Percentiles rank a stretch among this genome's conserved stretches.
These are phyloP conservation scores for Exaiptasia diaphana DNA, from an alignment of 64 coral and sea anemone genomes.

Conservation along the genomic window DNA sequence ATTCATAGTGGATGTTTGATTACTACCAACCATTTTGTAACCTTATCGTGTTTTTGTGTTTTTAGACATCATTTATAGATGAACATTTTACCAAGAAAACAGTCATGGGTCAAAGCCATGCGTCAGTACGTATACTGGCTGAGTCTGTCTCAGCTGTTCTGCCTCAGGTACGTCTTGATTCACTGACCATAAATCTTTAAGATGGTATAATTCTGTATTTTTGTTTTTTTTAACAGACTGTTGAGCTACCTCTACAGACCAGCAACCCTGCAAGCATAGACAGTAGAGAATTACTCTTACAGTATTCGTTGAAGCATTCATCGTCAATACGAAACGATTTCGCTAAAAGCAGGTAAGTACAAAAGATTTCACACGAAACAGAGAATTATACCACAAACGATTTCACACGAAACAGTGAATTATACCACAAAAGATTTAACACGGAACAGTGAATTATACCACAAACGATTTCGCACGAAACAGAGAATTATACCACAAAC, in stretches of 20 bases:
- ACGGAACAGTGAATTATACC: too few species aligned
- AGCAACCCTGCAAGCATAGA: background rate
- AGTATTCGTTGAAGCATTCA: background rate
- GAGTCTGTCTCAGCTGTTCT: constrained; percentile 66
- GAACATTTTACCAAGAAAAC: constrained; percentile 58
- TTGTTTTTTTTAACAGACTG: background rate
- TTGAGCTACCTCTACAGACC: background rate
- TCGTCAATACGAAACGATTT: background rate
- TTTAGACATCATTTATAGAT: constrained; percentile 84
- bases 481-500: too few species aligned
- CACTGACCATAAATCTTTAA: too few species aligned
- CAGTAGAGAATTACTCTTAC: background rate
- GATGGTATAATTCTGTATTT: background rate
- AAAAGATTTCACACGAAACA: too few species aligned
- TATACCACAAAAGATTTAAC: too few species aligned
- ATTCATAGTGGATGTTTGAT: too few species aligned
- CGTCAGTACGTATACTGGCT: constrained; percentile 54
- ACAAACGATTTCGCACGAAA: too few species aligned
- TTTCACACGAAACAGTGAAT: too few species aligned
- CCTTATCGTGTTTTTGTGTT: too few species aligned
- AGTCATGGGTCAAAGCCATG: constrained; percentile 77
- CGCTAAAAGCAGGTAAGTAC: background rate
- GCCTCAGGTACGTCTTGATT: constrained; percentile 56
- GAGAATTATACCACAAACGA: too few species aligned
- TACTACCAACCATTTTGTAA: too few species aligned